A percentile compares a stretch with the other conserved stretches of the same genome.
Conservation (phyloP, 2,888 invertebrate species). For the Tinea semifulvella region DNA sequence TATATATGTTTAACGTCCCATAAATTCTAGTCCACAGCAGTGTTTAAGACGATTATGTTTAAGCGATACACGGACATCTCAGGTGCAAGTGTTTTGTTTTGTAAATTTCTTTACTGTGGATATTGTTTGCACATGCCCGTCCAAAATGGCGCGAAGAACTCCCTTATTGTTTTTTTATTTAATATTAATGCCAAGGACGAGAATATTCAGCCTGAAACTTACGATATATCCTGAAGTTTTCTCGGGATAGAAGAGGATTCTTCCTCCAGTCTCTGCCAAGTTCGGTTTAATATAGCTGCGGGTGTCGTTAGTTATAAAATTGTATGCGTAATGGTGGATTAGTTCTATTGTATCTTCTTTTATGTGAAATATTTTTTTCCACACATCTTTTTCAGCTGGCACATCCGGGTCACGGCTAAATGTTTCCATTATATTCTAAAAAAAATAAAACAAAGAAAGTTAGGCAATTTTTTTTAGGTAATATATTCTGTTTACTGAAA, state of each 20-base stretch:
- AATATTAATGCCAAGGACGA: background rate
- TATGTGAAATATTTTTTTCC: constrained; percentile 70
- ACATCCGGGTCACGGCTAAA: constrained; percentile 65
- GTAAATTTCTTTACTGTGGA: too few relatives aligned
- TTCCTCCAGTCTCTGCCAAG: constrained; percentile 74
- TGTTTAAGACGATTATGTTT: too few relatives aligned
- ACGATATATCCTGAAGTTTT: constrained; percentile 74
- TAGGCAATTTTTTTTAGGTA: too few relatives aligned
- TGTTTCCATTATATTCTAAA: constrained; percentile 68
- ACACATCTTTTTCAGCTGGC: constrained; percentile 70
- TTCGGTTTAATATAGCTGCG: constrained; percentile 75
- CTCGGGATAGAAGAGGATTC: constrained; percentile 69
- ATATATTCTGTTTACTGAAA: too few relatives aligned
- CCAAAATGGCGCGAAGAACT: too few relatives aligned
- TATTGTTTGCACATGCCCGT: too few relatives aligned
- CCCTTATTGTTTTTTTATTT: background rate
- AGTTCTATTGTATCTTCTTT: constrained; percentile 68
- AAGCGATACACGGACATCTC: too few relatives aligned
- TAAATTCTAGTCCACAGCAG: too few relatives aligned
- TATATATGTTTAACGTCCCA: too few relatives aligned
- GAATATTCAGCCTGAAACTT: too few relatives aligned
- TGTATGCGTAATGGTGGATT: constrained; percentile 71
- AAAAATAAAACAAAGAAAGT: too few relatives aligned
- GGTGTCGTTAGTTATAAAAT: constrained; percentile 69
- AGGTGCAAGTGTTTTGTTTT: too few relatives aligned